Evolutionary conservation across 2,113 vertebrate species (phyloP), one percentile per base, ranked within the genome.

Genomic region (Pomatostomus ruficeps): DNA sequence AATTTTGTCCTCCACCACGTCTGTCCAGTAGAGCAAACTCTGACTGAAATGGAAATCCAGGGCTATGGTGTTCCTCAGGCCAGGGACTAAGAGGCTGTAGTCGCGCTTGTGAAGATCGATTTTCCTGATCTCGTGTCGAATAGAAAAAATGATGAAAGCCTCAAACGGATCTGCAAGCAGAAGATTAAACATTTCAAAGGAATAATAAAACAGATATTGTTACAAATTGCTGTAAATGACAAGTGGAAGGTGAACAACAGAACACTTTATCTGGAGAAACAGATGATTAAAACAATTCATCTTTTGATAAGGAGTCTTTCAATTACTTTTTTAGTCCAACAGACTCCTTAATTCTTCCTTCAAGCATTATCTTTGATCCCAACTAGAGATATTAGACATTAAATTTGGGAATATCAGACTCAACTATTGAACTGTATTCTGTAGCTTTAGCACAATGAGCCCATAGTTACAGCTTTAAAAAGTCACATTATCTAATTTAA

Each of bases 1-100:
- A 98, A 99, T 99, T 98, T 99, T 99, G 98, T 99, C 99, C 96
- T 99, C 99, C 76, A 99, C 99, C 97, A 99, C 99, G 92, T 99
- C 99, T 54, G 99, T 99, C 99, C 99, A 99, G 96, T 99, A 99
- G 28, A 99, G 98, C 61, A 99, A 98, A 96, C 99, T 99, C 96
- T 97, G 99, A 97, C 98, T 99, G 97, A 99, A 99, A 95, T 99
- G 99, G 97, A 99, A 99, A 98, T 99, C 99, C 82, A 99, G 98
- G 26, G 99, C 99, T 55, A 99, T 99, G 72, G 99, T 99, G 91
- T 99, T 99, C 95, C 99, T 98, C 48, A 99, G 96, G 24, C 99
- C 99, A 35, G 99, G 99, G 93, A 99, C 99, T 79, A 99, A 96
- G 72, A 99, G 98, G 95, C 98, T 99, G 96, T 99, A 99, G 97